Evolutionary conservation across 2,113 vertebrate species (phyloP), one percentile per base, ranked within the genome.

Genomic region (Lamprologus speciosus): DNA sequence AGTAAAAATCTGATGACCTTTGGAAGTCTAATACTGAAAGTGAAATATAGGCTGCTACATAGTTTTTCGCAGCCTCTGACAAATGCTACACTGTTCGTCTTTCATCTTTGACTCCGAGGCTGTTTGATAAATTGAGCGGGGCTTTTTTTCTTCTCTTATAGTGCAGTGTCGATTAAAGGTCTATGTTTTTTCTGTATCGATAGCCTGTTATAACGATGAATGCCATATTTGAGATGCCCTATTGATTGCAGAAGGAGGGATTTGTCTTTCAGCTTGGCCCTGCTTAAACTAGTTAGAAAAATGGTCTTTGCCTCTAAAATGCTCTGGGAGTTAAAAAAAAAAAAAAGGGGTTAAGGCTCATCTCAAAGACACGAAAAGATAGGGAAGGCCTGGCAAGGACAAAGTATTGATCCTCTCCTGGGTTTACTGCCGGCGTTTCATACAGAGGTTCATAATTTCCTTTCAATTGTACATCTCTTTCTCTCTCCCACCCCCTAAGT

Each of bases 321-420:
- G 5, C 37, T n/a, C 21, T 17, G 33, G 68, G 19, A 21, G 89
- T 21, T 31, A 19, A 81, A 37, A 51, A 50, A 51, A 50, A 40
- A 92, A 82, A 26, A 26, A 21, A 2, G 2, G 28, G 28, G 89
- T 95, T 94, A 89, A 92, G 19, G 28, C 54, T 82, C 83, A 83
- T 87, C 78, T 81, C 75, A 92, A 81, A 90, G 80, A 93, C 50
- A 84, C 2, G 26, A 85, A 89, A 91, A 88, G 58, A 92, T 81
- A 84, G 47, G 89, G 92, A 87, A 90, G 87, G 88, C 84, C 50
- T 23, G 65, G 84, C 92, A 94, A 95, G 95, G 93, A 94, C 90
- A 90, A 88, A 63, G 33, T 75, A 95, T 37, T 8, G 93, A 94
- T 92, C 92, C 87, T 85, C 84, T 89, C 75, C 78, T 57, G 57